Evolutionary conservation across 2,888 invertebrate genomes (phyloP).

Genomic region (Muschampia plurimacula): DNA sequence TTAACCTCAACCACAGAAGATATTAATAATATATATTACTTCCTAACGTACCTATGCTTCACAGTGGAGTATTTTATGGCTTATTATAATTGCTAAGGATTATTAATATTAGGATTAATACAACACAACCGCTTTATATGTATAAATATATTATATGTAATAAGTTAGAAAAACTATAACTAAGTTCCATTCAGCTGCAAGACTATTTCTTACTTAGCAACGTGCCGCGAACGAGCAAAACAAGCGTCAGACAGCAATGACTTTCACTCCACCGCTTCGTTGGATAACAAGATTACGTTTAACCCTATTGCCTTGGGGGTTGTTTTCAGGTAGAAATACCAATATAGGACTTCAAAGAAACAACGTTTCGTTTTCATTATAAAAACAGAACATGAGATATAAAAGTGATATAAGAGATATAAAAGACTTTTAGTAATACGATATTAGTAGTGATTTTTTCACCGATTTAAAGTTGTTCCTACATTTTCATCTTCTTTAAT

Average conservation of each 20-base stretch:
- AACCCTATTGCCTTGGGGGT: slow-evolving; percentile 17
- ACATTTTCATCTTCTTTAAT: too few relatives aligned
- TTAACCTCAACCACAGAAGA: too few relatives aligned
- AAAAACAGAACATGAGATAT: neutral
- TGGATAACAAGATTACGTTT: slow-evolving; percentile 28
- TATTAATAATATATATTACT: too few relatives aligned
- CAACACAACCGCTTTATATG: too few relatives aligned
- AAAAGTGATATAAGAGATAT: neutral
- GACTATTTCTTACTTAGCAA: slow-evolving; percentile 5
- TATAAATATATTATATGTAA: too few relatives aligned
- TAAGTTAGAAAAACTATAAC: too few relatives aligned
- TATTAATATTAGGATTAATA: too few relatives aligned
- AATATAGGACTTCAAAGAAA: slow-evolving; percentile 5
- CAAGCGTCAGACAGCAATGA: slow-evolving; percentile 8
- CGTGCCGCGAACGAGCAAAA: slow-evolving; percentile 11
- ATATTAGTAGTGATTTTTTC: too few relatives aligned
- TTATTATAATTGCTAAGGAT: too few relatives aligned
- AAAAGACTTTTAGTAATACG: neutral
- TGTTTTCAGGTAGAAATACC: neutral
- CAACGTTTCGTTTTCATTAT: neutral
- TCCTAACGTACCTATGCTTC: too few relatives aligned
- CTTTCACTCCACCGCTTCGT: slow-evolving; percentile 17
- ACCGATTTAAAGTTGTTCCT: too few relatives aligned
- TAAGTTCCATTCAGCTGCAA: neutral
- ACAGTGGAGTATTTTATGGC: too few relatives aligned